Conservation (phyloP, 2,797 vertebrate genomes). For the Gadopsis marmoratus region DNA sequence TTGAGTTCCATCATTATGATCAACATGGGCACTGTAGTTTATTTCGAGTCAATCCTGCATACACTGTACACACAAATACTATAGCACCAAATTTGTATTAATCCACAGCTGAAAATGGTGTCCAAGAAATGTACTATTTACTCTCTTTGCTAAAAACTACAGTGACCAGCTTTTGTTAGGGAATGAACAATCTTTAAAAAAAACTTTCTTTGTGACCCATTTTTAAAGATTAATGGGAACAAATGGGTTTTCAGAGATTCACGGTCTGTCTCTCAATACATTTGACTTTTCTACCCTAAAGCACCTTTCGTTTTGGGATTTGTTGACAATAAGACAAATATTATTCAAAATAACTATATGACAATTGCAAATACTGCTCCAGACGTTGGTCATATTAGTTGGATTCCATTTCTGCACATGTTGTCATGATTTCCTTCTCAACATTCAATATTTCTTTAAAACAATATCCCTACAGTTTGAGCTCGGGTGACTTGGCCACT, state of each 20-base stretch:
- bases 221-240: background rate
- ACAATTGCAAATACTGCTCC: background rate
- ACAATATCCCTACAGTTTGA: background rate
- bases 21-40: background rate
- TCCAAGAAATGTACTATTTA: background rate
- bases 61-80: background rate
- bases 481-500: background rate
- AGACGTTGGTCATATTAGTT: background rate
- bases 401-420: background rate
- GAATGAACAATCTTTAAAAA: background rate
- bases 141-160: background rate
- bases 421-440: background rate
- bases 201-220: background rate
- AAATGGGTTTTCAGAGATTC: background rate
- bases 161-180: background rate
- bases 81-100: too few relatives aligned
- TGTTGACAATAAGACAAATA: background rate
- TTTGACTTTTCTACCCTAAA: too few relatives aligned
- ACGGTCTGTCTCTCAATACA: too few relatives aligned
- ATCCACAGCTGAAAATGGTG: background rate
- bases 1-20: background rate
- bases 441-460: background rate
- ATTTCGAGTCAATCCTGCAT: too few relatives aligned
- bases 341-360: background rate
- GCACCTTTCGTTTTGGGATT: constrained; percentile 4